Evolutionary conservation across 2,888 invertebrate genomes (phyloP).

Genomic region (Dichetophora obliterata): DNA sequence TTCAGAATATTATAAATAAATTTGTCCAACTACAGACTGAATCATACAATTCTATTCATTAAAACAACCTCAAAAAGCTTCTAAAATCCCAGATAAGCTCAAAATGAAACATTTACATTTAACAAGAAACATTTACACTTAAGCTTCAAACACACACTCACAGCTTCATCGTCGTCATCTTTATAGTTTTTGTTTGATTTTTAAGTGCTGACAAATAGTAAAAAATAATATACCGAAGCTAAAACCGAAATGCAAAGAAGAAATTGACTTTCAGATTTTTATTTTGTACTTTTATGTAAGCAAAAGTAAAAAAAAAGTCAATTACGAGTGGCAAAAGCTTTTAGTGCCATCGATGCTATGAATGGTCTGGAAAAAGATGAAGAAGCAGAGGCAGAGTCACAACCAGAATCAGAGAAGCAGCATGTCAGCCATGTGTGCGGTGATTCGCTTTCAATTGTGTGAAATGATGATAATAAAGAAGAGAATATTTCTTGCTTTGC

Average conservation of each 20-base stretch:
- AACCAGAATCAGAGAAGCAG: not conserved
- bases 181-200: conserved; percentile 2
- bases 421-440: not conserved
- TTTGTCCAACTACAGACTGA: no score
- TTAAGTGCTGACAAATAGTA: not conserved
- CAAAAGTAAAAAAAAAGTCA: not conserved
- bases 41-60: no score
- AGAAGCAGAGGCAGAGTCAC: not conserved
- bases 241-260: not conserved
- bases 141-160: not conserved
- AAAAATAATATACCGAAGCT: not conserved
- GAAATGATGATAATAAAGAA: not conserved
- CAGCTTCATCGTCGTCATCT: not conserved
- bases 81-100: not conserved
- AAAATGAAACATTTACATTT: not conserved
- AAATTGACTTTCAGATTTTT: not conserved
- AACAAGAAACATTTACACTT: not conserved
- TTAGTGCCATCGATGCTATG: not conserved
- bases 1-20: no score
- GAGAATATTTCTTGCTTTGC: not conserved
- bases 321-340: conserved; percentile 16
- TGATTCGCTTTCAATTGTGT: not conserved
- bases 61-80: not conserved
- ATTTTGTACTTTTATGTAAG: not conserved
- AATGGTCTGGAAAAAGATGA: not conserved